A percentile compares a stretch with the other conserved stretches of the same genome.
phyloP scores from a whole-genome alignment of 2,888 invertebrate genomes.

The Sphaeridia pumilis region DNA sequence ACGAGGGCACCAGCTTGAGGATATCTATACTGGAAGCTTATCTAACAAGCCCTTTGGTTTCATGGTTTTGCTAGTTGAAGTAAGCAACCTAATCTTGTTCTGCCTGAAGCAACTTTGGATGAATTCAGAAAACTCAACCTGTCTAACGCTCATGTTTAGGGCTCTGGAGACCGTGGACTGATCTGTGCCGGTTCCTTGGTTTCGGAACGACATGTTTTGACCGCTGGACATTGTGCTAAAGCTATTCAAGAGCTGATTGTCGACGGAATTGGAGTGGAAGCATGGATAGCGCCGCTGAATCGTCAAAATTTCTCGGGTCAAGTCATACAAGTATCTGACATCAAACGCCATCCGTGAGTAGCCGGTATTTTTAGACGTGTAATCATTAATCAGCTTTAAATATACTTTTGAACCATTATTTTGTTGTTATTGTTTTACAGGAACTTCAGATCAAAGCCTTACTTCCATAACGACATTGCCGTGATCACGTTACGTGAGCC shows the following conservation, averaged over 20 bases:
- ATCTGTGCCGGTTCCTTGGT: constrained; percentile 9
- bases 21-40: too few relatives aligned
- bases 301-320: constrained; percentile 1
- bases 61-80: not conserved
- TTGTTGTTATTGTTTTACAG: too few relatives aligned
- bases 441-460: constrained; percentile 1
- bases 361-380: too few relatives aligned
- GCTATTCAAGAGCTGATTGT: not conserved
- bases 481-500: not conserved
- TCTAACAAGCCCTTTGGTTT: not conserved
- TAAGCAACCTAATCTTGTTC: too few relatives aligned
- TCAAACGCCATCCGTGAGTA: not conserved
- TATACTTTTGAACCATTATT: too few relatives aligned
- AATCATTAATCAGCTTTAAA: too few relatives aligned
- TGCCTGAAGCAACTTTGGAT: too few relatives aligned
- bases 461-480: constrained; percentile 7
- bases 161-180: too few relatives aligned
- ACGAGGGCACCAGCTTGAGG: too few relatives aligned
- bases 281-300: constrained; percentile 3
- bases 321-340: not conserved
- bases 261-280: not conserved
- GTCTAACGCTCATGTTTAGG: too few relatives aligned
- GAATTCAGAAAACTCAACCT: too few relatives aligned
- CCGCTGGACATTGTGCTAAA: constrained; percentile 7
- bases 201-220: constrained; percentile 2